Percentiles rank a stretch among this genome's conserved stretches.
Evolutionary conservation across 2,888 invertebrate genomes (phyloP).

Genomic region (Amiota minor): DNA sequence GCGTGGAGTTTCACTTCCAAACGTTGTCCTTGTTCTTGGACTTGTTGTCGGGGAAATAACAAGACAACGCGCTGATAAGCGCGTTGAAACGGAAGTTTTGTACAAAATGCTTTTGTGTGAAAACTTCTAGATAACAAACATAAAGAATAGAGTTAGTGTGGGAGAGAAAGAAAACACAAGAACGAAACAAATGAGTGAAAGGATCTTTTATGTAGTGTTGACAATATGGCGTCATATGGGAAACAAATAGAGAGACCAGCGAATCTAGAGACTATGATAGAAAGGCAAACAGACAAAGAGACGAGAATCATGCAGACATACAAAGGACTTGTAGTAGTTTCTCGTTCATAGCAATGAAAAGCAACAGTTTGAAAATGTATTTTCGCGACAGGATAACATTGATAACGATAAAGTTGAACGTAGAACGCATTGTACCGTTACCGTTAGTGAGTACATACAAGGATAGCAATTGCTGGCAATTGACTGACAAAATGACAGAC

Average conservation of each 20-base stretch:
- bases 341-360: neutral
- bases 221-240: conserved; percentile 25
- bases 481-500: no score
- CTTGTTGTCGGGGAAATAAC: conserved; percentile 27
- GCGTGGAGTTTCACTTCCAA: no score
- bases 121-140: neutral
- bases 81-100: conserved; percentile 56
- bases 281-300: conserved; percentile 31
- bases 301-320: neutral
- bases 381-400: conserved; percentile 14
- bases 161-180: no score
- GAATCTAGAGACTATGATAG: conserved; percentile 26
- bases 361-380: conserved; percentile 23
- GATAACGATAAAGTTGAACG: conserved; percentile 8
- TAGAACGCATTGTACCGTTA: no score
- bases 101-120: conserved; percentile 20
- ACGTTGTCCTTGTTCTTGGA: neutral
- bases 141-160: no score
- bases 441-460: no score
- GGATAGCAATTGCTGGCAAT: no score
- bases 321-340: conserved; percentile 1
- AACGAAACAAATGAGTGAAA: no score
- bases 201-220: conserved; percentile 1
- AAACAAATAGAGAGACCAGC: neutral
- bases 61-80: conserved; percentile 53